These are phyloP conservation scores for Apodemus sylvaticus DNA, from an alignment of 2,113 vertebrate genomes.

Conservation along the genomic window DNA sequence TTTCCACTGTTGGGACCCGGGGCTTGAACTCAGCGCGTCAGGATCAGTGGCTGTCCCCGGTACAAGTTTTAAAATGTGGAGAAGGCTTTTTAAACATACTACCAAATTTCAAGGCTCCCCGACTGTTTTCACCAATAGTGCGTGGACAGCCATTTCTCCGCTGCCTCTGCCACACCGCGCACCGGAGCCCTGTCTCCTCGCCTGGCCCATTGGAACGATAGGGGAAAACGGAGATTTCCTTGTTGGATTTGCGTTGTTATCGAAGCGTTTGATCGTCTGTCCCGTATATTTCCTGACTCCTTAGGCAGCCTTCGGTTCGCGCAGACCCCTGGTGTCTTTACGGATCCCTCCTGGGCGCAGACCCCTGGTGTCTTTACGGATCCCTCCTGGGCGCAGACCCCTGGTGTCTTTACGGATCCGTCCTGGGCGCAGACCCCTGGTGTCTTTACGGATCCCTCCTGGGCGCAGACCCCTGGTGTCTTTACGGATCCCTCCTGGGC, in stretches of 20 bases:
- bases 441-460: too few species aligned
- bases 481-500: too few species aligned
- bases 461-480: too few species aligned
- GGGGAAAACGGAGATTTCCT: not conserved
- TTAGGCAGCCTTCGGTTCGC: not conserved
- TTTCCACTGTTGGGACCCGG: not conserved
- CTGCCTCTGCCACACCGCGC: not conserved
- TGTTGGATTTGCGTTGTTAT: slow-evolving; percentile 36
- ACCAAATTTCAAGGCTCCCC: not conserved
- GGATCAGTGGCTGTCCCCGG: not conserved
- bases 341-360: too few species aligned
- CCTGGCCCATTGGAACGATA: not conserved
- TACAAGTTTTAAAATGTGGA: not conserved
- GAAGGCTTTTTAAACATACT: slow-evolving; percentile 11
- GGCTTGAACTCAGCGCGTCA: not conserved
- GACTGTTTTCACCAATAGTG: not conserved
- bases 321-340: not conserved
- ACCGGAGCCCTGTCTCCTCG: not conserved
- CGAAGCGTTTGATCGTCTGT: not conserved
- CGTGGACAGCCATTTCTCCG: not conserved
- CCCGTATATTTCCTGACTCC: not conserved
- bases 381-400: too few species aligned
- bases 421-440: too few species aligned
- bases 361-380: too few species aligned
- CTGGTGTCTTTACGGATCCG: too few species aligned